Conservation (phyloP, 2,797 vertebrate species). For the Cryptoprocta ferox region DNA sequence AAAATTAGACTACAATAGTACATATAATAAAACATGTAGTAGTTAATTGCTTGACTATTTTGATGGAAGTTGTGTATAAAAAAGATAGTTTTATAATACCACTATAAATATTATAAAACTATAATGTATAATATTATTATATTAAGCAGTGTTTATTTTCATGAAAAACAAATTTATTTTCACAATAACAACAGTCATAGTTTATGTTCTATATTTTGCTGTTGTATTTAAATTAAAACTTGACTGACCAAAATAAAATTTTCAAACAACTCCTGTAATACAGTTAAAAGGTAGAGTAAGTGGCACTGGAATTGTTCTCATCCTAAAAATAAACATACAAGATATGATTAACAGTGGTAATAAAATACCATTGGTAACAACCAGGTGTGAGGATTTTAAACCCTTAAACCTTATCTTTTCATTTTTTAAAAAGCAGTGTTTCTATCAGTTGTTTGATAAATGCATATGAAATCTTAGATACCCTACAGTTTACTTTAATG, state of each 20-base stretch:
- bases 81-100: background rate
- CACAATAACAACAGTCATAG: background rate
- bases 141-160: background rate
- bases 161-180: background rate
- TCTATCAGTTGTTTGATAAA: background rate
- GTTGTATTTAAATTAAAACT: background rate
- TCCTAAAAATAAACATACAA: background rate
- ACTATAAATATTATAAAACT: background rate
- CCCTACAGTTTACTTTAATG: background rate
- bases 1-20: background rate
- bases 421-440: background rate
- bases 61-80: background rate
- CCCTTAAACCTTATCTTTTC: background rate
- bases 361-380: rapidly evolving
- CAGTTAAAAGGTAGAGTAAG: background rate
- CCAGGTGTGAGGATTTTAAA: rapidly evolving
- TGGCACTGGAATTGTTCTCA: background rate
- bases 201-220: background rate
- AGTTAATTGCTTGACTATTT: background rate
- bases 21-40: background rate
- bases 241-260: background rate
- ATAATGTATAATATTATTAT: background rate
- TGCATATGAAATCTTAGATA: background rate
- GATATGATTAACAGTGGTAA: background rate
- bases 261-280: background rate